A percentile compares a stretch with the other conserved stretches of the same genome.
Evolutionary conservation across 2,113 vertebrate genomes (phyloP).

Genomic region (Apistogramma diplotaenia): DNA sequence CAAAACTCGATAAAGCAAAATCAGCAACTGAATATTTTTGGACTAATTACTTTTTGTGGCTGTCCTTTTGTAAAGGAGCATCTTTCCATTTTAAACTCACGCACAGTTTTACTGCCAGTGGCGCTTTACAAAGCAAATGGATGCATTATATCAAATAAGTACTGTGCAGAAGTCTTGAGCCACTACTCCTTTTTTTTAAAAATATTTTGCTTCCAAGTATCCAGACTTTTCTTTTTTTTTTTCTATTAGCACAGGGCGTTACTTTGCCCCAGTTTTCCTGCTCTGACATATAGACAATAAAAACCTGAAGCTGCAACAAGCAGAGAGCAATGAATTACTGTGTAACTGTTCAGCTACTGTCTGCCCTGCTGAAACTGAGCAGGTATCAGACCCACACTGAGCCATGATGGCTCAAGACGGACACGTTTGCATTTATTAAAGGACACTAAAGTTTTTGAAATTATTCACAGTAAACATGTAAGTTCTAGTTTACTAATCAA

Average conservation of each 20-base stretch:
- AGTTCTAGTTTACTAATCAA: constrained; percentile 49
- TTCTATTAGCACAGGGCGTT: too few species aligned
- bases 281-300: not conserved
- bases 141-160: not conserved
- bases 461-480: not conserved
- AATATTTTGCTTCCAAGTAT: too few species aligned
- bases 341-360: not conserved
- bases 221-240: too few species aligned
- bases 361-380: not conserved
- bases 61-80: not conserved
- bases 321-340: not conserved
- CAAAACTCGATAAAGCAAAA: too few species aligned
- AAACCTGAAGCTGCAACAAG: not conserved
- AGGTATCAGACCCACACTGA: not conserved
- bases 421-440: not conserved
- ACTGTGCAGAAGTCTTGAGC: not conserved
- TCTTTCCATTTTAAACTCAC: not conserved
- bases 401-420: not conserved
- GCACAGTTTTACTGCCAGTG: not conserved
- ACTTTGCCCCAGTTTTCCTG: not conserved
- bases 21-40: not conserved
- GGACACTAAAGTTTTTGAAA: not conserved
- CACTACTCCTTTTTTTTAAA: too few species aligned
- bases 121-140: not conserved
- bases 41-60: not conserved